These are phyloP conservation scores for Hydrolagus colliei DNA, from an alignment of 2,797 vertebrate species.

Conservation along the genomic window DNA sequence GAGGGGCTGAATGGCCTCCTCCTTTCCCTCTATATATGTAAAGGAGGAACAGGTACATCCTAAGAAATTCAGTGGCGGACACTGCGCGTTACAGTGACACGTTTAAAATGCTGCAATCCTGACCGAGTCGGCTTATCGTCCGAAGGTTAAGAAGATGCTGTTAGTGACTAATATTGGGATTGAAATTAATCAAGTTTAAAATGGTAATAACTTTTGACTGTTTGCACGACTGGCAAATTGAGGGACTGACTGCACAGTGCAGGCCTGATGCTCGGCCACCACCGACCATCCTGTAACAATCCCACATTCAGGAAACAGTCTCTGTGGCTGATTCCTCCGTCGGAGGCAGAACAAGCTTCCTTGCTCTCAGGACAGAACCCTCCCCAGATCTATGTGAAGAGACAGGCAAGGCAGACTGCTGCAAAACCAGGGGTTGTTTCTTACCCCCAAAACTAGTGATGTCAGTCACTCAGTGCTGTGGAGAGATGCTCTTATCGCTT, in stretches of 20 bases:
- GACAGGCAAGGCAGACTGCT: neutral
- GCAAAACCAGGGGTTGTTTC: neutral
- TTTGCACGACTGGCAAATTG: no score
- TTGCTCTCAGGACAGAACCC: no score
- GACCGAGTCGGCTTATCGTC: neutral
- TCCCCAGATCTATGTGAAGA: neutral
- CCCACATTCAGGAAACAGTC: no score
- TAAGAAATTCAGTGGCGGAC: neutral
- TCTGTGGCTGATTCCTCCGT: no score
- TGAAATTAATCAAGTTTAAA: no score
- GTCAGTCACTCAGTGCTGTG: neutral
- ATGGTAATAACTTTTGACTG: no score
- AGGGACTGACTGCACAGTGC: no score
- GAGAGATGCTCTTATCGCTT: neutral
- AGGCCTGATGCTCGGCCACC: no score
- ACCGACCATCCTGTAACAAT: no score
- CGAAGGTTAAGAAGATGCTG: neutral
- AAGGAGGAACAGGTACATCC: neutral
- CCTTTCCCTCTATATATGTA: neutral
- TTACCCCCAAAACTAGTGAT: neutral
- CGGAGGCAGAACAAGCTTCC: no score
- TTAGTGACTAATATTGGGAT: no score
- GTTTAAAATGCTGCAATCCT: neutral
- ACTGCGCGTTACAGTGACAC: no score
- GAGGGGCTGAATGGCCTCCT: neutral